phyloP scores from a whole-genome alignment of 1,140 invertebrate species.

The Onthophagus taurus region DNA sequence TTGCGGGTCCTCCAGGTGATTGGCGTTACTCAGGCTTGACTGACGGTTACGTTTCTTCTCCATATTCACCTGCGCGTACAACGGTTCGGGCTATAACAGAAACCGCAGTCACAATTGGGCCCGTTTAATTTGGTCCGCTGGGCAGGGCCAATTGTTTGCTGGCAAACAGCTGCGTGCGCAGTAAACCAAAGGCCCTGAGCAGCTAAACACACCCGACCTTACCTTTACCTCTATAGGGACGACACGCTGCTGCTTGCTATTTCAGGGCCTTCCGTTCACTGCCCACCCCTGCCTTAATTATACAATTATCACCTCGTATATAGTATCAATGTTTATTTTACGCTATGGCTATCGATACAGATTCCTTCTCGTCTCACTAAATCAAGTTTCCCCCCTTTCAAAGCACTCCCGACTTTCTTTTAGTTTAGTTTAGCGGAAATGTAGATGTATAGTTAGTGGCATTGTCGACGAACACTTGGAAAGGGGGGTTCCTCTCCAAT shows the following conservation, averaged over 20 bases:
- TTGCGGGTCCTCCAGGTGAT: constrained; percentile 28
- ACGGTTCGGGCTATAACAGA: constrained; percentile 56
- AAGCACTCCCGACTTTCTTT: too few species aligned
- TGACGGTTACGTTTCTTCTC: constrained; percentile 66
- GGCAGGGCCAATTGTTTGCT: constrained; percentile 35
- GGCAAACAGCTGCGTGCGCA: constrained; percentile 21
- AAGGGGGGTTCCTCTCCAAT: too few species aligned
- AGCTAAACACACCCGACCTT: constrained; percentile 31
- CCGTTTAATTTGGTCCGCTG: constrained; percentile 20
- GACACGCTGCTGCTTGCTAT: constrained; percentile 22
- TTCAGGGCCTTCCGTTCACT: constrained; percentile 32
- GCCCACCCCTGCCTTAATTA: constrained; percentile 26
- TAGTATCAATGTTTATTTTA: constrained; percentile 27
- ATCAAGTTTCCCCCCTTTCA: too few species aligned
- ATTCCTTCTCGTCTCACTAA: constrained; percentile 12
- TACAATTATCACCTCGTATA: constrained; percentile 24
- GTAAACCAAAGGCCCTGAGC: constrained; percentile 38
- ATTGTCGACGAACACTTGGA: too few species aligned
- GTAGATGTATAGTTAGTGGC: too few species aligned
- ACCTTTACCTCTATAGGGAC: too few species aligned
- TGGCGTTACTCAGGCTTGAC: constrained; percentile 33
- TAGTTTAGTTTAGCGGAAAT: too few species aligned
- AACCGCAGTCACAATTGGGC: constrained; percentile 13
- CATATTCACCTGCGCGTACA: constrained; percentile 73
- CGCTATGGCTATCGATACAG: constrained; percentile 25